Conservation (phyloP, 2,888 invertebrate species). For the Chironomus riparius region DNA sequence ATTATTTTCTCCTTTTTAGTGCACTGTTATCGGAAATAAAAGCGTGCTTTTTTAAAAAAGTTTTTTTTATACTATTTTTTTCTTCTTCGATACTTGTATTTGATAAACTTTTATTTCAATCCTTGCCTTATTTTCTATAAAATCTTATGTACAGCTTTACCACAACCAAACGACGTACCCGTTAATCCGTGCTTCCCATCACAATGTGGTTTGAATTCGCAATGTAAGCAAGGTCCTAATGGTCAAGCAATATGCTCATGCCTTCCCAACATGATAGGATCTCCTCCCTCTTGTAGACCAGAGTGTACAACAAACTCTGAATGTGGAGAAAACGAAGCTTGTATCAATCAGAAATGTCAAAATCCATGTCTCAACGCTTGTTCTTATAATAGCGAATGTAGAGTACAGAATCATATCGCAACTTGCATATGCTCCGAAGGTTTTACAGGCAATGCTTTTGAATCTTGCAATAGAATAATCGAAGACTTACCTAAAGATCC, state of each 20-base stretch:
- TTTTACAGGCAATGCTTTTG: constrained; percentile 67
- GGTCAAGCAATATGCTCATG: constrained; percentile 73
- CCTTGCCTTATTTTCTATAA: constrained; percentile 2
- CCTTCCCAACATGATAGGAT: constrained; percentile 65
- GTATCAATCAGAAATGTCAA: constrained; percentile 65
- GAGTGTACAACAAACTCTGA: constrained; percentile 73
- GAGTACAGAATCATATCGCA: constrained; percentile 67
- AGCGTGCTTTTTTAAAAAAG: too few relatives aligned
- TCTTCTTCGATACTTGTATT: too few relatives aligned
- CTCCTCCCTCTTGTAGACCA: constrained; percentile 74
- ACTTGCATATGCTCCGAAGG: constrained; percentile 64
- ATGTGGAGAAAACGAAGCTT: constrained; percentile 69
- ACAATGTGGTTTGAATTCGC: constrained; percentile 74
- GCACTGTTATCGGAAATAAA: too few relatives aligned
- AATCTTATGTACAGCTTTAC: constrained; percentile 29
- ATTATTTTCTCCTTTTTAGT: too few relatives aligned
- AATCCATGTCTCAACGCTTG: constrained; percentile 72
- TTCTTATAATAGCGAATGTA: constrained; percentile 67
- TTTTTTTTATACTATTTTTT: too few relatives aligned
- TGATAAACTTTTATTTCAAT: too few relatives aligned
- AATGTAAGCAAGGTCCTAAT: constrained; percentile 56
- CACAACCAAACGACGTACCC: constrained; percentile 44
- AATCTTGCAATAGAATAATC: not conserved
- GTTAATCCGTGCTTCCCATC: constrained; percentile 71
- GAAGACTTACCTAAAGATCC: constrained; percentile 50